Percentiles rank a stretch among this genome's conserved stretches.
Evolutionary conservation across 2,888 invertebrate genomes (phyloP).

Genomic region (Willowsia nigromaculata): DNA sequence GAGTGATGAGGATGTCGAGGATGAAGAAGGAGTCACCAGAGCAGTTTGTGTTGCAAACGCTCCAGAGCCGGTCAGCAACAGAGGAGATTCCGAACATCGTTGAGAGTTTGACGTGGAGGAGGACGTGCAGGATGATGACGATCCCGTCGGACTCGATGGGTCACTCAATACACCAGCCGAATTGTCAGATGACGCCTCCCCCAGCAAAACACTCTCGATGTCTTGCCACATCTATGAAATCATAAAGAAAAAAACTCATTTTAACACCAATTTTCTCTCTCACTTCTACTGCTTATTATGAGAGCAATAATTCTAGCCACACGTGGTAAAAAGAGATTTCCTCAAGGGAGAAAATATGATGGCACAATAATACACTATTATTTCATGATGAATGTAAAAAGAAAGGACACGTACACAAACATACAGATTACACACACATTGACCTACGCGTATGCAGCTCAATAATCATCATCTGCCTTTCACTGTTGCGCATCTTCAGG

Average conservation of each 20-base stretch:
- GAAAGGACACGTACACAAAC: neutral
- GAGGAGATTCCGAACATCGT: conserved; percentile 76
- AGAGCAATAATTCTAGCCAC: neutral
- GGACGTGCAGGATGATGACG: conserved; percentile 76
- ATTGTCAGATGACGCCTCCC: conserved; percentile 79
- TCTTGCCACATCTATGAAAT: conserved; percentile 82
- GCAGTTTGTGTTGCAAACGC: conserved; percentile 54
- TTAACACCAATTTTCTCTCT: neutral
- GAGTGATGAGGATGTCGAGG: conserved; percentile 45
- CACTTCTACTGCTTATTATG: neutral
- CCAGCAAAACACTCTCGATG: conserved; percentile 81
- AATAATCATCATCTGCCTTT: neutral
- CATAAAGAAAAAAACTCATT: conserved; percentile 2
- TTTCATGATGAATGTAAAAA: neutral
- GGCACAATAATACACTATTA: neutral
- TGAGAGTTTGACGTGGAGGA: conserved; percentile 75
- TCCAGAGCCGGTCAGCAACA: conserved; percentile 64
- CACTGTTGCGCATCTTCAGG: conserved; percentile 32
- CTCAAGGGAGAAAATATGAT: neutral
- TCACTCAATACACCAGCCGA: conserved; percentile 77
- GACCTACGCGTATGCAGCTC: neutral
- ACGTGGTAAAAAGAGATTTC: neutral
- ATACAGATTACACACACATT: neutral
- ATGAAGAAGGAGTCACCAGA: conserved; percentile 53
- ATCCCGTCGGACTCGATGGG: conserved; percentile 78